phyloP scores from a whole-genome alignment of 2,888 invertebrate species.

The Pheosia tremula region DNA sequence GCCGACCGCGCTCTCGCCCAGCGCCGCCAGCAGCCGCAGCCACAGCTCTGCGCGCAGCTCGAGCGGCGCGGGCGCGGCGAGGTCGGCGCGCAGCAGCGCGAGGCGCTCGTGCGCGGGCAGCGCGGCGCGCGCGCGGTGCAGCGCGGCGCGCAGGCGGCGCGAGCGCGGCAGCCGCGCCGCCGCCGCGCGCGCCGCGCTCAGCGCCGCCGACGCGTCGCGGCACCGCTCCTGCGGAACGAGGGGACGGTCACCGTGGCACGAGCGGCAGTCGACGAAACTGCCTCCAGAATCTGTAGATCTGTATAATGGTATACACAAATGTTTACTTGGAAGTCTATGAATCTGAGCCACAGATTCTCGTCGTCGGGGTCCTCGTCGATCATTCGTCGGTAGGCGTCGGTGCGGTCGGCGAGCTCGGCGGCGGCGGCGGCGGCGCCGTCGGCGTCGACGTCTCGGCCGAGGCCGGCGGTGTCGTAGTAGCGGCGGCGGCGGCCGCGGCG shows the following conservation, averaged over 20 bases:
- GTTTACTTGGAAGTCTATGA: conserved; percentile 60
- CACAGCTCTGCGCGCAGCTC: conserved; percentile 42
- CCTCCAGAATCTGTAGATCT: too few species aligned
- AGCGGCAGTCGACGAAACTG: too few species aligned
- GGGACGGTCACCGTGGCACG: too few species aligned
- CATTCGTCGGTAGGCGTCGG: conserved; percentile 49
- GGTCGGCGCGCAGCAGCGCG: conserved; percentile 21
- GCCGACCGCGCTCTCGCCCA: conserved; percentile 35
- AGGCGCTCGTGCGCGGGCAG: conserved; percentile 24
- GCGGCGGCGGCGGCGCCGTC: conserved; percentile 13
- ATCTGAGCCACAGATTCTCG: conserved; percentile 58
- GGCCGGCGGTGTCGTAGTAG: conserved; percentile 1
- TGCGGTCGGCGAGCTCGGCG: conserved; percentile 46
- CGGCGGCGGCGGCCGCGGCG: conserved; percentile 13
- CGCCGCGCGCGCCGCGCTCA: conserved; percentile 37
- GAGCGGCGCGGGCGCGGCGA: conserved; percentile 31
- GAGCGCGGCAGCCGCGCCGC: conserved; percentile 27
- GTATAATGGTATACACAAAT: too few species aligned
- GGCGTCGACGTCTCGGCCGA: conserved; percentile 12
- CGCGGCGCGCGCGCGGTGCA: conserved; percentile 39
- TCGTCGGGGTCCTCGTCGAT: conserved; percentile 53
- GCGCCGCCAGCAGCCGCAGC: conserved; percentile 47
- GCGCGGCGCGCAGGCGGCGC: conserved; percentile 28
- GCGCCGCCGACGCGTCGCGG: conserved; percentile 33
- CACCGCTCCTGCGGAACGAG: conserved; percentile 47